Percentiles rank a stretch among this genome's conserved stretches.
Evolutionary conservation across 2,113 vertebrate genomes (phyloP).

Genomic region (Sitta europaea): DNA sequence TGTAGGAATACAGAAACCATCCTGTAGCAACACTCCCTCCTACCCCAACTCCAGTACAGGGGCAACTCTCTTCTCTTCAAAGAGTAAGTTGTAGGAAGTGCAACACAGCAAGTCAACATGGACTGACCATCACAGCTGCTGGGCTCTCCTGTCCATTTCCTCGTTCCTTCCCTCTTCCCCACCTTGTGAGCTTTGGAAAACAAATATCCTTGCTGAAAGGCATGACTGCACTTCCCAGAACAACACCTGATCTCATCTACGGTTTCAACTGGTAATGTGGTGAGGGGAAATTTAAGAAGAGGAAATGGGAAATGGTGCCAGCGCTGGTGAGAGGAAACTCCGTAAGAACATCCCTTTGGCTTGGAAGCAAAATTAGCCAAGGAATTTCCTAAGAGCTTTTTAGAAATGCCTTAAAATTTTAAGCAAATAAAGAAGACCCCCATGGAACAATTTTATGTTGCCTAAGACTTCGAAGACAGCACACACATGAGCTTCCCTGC

Average conservation of each 20-base stretch:
- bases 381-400: neutral
- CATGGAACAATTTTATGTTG: neutral
- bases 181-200: neutral
- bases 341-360: neutral
- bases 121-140: accelerated
- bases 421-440: neutral
- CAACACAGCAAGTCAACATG: neutral
- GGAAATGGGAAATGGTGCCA: neutral
- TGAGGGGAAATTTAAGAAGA: neutral
- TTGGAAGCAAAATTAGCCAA: neutral
- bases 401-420: neutral
- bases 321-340: neutral
- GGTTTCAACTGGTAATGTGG: neutral
- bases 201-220: neutral
- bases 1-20: neutral
- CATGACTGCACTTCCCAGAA: neutral
- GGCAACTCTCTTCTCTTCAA: neutral
- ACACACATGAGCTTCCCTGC: neutral
- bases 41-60: neutral
- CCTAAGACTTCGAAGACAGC: neutral
- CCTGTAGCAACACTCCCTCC: accelerated
- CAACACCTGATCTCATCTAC: accelerated
- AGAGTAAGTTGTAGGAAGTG: neutral
- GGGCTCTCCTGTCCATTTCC: neutral
- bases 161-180: neutral